phyloP scores from a whole-genome alignment of 2,113 vertebrate species.

The Callospermophilus lateralis region DNA sequence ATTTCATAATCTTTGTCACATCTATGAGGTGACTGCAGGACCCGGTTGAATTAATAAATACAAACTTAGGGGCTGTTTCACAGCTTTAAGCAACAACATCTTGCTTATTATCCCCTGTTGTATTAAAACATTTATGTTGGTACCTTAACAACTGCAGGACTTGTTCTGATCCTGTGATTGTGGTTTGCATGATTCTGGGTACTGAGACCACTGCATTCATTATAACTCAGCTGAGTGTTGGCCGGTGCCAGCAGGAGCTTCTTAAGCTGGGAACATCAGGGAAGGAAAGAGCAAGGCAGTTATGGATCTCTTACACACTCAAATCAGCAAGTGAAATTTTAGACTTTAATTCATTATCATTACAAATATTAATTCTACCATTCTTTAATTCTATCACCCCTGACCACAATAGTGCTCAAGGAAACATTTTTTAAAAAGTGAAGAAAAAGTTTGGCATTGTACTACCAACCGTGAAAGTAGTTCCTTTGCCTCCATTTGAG shows the following conservation, averaged over 20 bases:
- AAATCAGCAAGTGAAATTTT: slow-evolving; percentile 66
- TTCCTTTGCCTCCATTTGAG: slow-evolving; percentile 64
- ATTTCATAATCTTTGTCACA: slow-evolving; percentile 20
- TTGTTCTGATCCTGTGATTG: slow-evolving; percentile 98
- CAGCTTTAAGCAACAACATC: slow-evolving; percentile 27
- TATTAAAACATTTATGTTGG: slow-evolving; percentile 83
- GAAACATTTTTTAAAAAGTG: slow-evolving; percentile 29
- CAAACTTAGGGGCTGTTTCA: slow-evolving; percentile 42
- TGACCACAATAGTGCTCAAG: slow-evolving; percentile 51
- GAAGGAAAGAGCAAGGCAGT: slow-evolving; percentile 79
- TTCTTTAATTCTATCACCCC: slow-evolving; percentile 69
- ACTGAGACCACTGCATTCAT: slow-evolving; percentile 98
- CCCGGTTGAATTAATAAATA: slow-evolving; percentile 51
- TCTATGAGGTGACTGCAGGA: slow-evolving; percentile 40
- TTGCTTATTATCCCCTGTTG: neutral
- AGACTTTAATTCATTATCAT: slow-evolving; percentile 69
- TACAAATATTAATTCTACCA: slow-evolving; percentile 57
- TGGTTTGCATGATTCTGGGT: slow-evolving; percentile 97
- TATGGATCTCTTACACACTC: slow-evolving; percentile 72
- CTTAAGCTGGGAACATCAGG: slow-evolving; percentile 94
- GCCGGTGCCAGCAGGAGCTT: slow-evolving; percentile 99
- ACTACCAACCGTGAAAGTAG: neutral
- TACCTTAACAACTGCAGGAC: slow-evolving; percentile 98
- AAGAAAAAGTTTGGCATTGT: neutral
- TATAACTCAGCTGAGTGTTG: slow-evolving; percentile 99